Evolutionary conservation across 2,888 invertebrate species (phyloP).

Genomic region (Lamproptera curius): DNA sequence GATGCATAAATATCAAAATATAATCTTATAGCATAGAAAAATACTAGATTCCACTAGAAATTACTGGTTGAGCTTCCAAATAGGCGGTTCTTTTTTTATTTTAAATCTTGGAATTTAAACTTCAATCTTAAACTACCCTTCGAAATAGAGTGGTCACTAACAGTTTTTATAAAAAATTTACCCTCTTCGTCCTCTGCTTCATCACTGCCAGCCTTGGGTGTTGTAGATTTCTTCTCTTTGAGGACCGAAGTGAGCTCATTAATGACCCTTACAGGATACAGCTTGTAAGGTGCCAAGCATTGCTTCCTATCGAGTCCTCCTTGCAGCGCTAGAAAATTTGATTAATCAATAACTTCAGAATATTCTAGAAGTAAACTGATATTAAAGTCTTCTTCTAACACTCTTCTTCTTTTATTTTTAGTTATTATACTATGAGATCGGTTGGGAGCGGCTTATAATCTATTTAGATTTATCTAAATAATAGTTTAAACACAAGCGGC

Average conservation of each 20-base stretch:
- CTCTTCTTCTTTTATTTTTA: too few relatives aligned
- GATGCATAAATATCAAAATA: too few relatives aligned
- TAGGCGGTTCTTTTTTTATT: background rate
- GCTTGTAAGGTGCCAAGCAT: slow-evolving; percentile 58
- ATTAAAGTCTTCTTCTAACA: too few relatives aligned
- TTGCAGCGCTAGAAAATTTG: slow-evolving; percentile 42
- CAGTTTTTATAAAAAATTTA: slow-evolving; percentile 18
- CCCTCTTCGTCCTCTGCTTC: slow-evolving; percentile 43
- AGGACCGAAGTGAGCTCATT: slow-evolving; percentile 58
- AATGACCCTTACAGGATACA: slow-evolving; percentile 57
- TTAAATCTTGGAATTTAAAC: too few relatives aligned
- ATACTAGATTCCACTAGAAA: too few relatives aligned
- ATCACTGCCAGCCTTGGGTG: slow-evolving; percentile 32
- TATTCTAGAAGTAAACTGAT: background rate
- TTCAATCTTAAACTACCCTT: too few relatives aligned
- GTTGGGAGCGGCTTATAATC: too few relatives aligned
- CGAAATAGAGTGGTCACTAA: background rate
- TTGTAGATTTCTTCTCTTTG: slow-evolving; percentile 40
- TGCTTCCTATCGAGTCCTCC: slow-evolving; percentile 56
- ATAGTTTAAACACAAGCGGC: too few relatives aligned
- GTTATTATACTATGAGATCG: too few relatives aligned
- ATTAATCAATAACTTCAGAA: background rate
- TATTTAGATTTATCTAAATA: too few relatives aligned
- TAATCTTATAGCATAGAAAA: too few relatives aligned
- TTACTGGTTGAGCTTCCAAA: too few relatives aligned